A percentile compares a stretch with the other conserved stretches of the same genome.
Evolutionary conservation across 2,113 vertebrate species (phyloP).

Genomic region (Tragelaphus imberbis): DNA sequence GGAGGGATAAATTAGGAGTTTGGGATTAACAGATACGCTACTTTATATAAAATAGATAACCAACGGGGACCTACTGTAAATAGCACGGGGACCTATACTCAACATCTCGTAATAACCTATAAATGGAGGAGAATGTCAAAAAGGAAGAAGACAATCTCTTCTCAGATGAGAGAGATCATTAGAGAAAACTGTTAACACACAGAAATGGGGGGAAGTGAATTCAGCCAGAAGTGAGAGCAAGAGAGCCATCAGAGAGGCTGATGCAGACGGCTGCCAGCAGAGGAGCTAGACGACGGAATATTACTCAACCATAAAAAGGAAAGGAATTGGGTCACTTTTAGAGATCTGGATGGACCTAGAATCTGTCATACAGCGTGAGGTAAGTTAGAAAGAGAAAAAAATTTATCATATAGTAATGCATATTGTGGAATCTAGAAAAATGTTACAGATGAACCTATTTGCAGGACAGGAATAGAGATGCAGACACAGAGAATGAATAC

Average conservation of each 20-base stretch:
- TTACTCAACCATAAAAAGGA: not conserved
- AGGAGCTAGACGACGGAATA: not conserved
- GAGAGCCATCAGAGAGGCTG: not conserved
- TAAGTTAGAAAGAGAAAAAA: not conserved
- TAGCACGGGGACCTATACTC: not conserved
- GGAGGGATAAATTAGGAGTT: not conserved
- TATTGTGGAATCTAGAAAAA: not conserved
- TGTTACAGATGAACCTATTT: not conserved
- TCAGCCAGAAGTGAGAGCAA: not conserved
- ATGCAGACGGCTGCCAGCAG: fast-evolving
- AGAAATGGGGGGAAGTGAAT: no score
- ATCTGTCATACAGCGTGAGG: not conserved
- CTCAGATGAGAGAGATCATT: not conserved
- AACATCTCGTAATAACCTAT: not conserved
- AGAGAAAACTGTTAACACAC: fast-evolving
- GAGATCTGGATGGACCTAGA: not conserved
- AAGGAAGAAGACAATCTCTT: not conserved
- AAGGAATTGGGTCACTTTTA: not conserved
- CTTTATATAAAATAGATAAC: not conserved
- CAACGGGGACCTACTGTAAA: not conserved
- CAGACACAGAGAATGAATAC: not conserved
- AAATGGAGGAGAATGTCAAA: not conserved
- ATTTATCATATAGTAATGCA: not conserved
- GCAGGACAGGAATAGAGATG: not conserved
- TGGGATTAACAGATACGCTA: not conserved